Conservation (phyloP, 2,113 vertebrate species). For the Bothrops jararaca region DNA sequence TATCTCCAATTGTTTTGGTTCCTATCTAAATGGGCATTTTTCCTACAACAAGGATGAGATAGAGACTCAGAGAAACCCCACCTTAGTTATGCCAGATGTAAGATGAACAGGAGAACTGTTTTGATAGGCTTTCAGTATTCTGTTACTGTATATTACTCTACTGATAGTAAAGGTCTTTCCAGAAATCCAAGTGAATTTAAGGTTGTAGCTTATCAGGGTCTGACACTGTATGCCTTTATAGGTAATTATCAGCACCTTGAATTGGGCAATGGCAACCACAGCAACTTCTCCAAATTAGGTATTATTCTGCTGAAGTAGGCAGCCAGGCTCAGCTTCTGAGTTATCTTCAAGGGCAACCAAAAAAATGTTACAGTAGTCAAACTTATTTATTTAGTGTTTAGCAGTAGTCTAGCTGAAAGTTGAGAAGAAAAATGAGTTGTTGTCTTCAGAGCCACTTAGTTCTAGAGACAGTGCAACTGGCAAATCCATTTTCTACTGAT, state of each 20-base stretch:
- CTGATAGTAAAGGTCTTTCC: not conserved
- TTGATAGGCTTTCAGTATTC: not conserved
- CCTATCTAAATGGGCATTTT: not conserved
- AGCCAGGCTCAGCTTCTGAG: not conserved
- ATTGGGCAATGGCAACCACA: not conserved
- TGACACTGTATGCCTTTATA: not conserved
- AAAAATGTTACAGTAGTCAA: not conserved
- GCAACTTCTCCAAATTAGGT: not conserved
- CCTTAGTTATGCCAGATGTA: not conserved
- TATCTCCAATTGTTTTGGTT: not conserved
- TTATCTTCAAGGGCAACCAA: not conserved
- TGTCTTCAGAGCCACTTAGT: not conserved
- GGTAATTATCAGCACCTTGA: not conserved
- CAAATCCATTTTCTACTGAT: not conserved
- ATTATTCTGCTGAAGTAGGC: too few species aligned
- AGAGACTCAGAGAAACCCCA: not conserved
- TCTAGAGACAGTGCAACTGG: not conserved
- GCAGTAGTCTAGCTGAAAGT: not conserved
- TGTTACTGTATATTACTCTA: not conserved
- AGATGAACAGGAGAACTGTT: not conserved
- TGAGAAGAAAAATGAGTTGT: not conserved
- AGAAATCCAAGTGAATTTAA: not conserved
- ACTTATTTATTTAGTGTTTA: not conserved
- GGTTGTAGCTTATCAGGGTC: not conserved
- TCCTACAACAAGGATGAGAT: not conserved